Base-by-base conservation (phyloP, 2,113 vertebrate genomes). In the Dendropsophus ebraccatus region DNA sequence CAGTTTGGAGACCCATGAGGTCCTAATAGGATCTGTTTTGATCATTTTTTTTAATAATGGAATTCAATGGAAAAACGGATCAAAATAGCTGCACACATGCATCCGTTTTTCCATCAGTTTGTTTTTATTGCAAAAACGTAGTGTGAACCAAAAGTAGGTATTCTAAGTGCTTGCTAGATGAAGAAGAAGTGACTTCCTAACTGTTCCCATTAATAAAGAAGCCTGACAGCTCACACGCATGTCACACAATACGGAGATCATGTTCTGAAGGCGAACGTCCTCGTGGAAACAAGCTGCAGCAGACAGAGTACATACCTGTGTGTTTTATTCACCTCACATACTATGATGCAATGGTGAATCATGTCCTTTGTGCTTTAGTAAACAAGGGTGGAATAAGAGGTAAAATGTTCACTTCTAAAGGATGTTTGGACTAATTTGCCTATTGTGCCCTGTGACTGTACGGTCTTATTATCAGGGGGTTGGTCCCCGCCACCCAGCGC, bases 351-450 rank as follows among this genome's bases (percentile, higher is more conserved):
- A 47, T 32, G 11, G n/a, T 81, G 76, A 80, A 58, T 86, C 84
- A 80, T 73, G 17, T 28, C 23, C 69, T 56, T 65, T 65, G 50
- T 69, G 84, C 76, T 47, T 80, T 79, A 86, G 76, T 81, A 86
- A 86, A 80, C 76, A 86, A 58, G 84, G 75, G 83, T 41, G 75
- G 83, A 85, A 85, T 37, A 70, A 32, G 8, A 56, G 76, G 65
- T n/a, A 23, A 81, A 75, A 80, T 35, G 65, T 45, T 69, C 17
- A 81, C 19, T 81, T 72, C 67, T 60, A 81, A 80, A 80, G 77
- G 76, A 80, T 25, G 84, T 80, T 47, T 81, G 76, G 47, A 49
- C 70, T 86, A 54, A 86, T 81, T 81, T 56, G 84, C 65, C 65
- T 81, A 45, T 72, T 81, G 23, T 58, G 65, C 12, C 75, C 74